A percentile compares a stretch with the other conserved stretches of the same genome.
Conservation (phyloP, 2,113 vertebrate species). For the Limnothrissa miodon region DNA sequence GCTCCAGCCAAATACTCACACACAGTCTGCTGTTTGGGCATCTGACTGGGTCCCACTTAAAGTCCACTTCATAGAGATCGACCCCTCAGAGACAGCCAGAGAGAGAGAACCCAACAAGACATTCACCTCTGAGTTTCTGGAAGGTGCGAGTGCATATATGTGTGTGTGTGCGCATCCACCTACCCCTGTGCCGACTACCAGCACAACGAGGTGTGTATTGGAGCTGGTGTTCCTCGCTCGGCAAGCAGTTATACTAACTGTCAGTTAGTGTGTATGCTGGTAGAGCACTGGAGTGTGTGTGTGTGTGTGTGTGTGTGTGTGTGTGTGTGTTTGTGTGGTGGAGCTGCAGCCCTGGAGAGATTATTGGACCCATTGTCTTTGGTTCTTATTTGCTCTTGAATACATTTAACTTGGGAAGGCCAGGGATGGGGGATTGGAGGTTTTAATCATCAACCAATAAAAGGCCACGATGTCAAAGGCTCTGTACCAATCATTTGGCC, state of each 20-base stretch:
- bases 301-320: not conserved
- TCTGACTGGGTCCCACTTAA: not conserved
- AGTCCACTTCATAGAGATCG: not conserved
- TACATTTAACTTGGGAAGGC: not conserved
- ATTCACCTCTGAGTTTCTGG: constrained; percentile 1
- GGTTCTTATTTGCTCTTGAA: constrained; percentile 17
- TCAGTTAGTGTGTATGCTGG: constrained; percentile 8
- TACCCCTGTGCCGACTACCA: not conserved
- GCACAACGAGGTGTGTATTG: not conserved
- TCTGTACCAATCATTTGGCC: constrained; percentile 20
- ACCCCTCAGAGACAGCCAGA: not conserved
- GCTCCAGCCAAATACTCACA: not conserved
- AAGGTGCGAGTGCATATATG: not conserved
- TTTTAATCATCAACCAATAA: not conserved
- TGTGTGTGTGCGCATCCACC: not conserved
- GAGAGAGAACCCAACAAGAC: not conserved
- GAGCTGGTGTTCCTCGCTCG: not conserved
- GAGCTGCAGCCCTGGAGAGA: not conserved
- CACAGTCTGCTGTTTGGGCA: not conserved
- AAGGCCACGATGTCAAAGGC: constrained; percentile 14
- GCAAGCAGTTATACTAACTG: not conserved
- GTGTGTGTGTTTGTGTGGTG: too few species aligned
- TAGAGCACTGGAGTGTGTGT: not conserved
- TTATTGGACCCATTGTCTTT: constrained; percentile 16
- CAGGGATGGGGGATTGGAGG: not conserved